phyloP scores from a whole-genome alignment of 1,140 invertebrate species.

The Scaptomyza hsui region DNA sequence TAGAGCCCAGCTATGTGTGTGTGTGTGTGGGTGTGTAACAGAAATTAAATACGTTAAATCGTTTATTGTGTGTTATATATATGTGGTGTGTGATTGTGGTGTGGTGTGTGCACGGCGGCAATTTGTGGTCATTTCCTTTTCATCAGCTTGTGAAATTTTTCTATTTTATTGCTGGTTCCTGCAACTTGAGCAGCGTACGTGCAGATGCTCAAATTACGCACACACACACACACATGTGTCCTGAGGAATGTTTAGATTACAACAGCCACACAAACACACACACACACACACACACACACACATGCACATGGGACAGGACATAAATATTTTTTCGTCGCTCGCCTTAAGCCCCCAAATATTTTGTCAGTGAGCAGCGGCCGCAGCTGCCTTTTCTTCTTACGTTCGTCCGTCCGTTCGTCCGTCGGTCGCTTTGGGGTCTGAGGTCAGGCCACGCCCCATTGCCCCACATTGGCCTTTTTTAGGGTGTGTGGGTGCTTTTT shows the following conservation, averaged over 20 bases:
- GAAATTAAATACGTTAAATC: slow-evolving; percentile 81
- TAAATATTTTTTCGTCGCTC: slow-evolving; percentile 33
- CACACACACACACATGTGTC: slow-evolving; percentile 9
- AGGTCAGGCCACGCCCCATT: slow-evolving; percentile 41
- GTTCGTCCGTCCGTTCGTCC: neutral
- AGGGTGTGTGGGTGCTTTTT: neutral
- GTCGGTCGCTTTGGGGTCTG: neutral
- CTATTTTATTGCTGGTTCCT: slow-evolving; percentile 52
- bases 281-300: neutral
- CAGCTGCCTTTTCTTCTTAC: slow-evolving; percentile 29
- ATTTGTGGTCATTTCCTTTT: slow-evolving; percentile 82
- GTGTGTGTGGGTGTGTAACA: slow-evolving; percentile 7
- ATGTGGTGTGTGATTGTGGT: slow-evolving; percentile 3
- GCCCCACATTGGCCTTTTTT: slow-evolving; percentile 34
- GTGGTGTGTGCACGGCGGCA: slow-evolving; percentile 46
- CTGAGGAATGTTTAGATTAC: neutral
- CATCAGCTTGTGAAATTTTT: slow-evolving; percentile 76
- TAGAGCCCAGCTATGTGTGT: neutral
- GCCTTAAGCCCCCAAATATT: slow-evolving; percentile 37
- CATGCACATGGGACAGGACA: slow-evolving; percentile 3
- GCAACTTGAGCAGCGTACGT: slow-evolving; percentile 40
- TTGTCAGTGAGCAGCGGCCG: slow-evolving; percentile 31
- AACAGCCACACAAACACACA: neutral
- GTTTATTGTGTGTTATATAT: slow-evolving; percentile 11
- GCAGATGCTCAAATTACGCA: slow-evolving; percentile 40